Conservation (phyloP, 1,140 invertebrate genomes). For the Pteromalus puparum region DNA sequence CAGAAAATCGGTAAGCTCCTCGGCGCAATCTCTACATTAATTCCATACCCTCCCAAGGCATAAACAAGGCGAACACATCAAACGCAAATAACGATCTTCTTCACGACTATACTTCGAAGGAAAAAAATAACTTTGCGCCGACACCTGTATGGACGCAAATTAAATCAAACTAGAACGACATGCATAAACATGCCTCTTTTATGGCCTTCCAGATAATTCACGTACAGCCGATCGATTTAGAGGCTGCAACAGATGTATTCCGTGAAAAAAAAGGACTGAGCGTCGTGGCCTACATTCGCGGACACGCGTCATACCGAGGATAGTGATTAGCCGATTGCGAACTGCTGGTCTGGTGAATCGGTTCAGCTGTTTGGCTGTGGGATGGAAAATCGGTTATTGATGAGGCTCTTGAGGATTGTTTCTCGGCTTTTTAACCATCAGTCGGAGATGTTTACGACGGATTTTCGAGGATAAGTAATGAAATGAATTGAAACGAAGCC, state of each 20-base stretch:
- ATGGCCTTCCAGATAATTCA: neutral
- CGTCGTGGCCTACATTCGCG: neutral
- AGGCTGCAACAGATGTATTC: neutral
- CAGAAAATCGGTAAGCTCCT: neutral
- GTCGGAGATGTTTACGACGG: too few relatives aligned
- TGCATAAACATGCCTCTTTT: neutral
- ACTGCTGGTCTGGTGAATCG: neutral
- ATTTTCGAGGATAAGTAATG: too few relatives aligned
- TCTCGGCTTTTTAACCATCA: too few relatives aligned
- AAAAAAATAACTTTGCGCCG: too few relatives aligned
- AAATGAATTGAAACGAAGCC: too few relatives aligned
- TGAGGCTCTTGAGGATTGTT: too few relatives aligned
- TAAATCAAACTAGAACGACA: constrained; percentile 16
- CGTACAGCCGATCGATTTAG: neutral
- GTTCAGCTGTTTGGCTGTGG: too few relatives aligned
- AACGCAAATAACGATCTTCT: neutral
- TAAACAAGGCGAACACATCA: neutral
- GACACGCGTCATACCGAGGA: neutral
- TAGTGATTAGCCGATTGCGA: constrained; percentile 1
- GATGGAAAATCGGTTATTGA: too few relatives aligned
- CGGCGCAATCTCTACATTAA: neutral
- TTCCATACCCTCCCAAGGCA: neutral
- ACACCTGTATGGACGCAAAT: neutral
- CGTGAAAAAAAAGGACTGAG: neutral
- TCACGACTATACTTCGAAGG: neutral